A percentile compares a stretch with the other conserved stretches of the same genome.
These are phyloP conservation scores for Ianthella basta DNA, from an alignment of 37 sponge, comb jelly and placozoan species.

Conservation along the genomic window DNA sequence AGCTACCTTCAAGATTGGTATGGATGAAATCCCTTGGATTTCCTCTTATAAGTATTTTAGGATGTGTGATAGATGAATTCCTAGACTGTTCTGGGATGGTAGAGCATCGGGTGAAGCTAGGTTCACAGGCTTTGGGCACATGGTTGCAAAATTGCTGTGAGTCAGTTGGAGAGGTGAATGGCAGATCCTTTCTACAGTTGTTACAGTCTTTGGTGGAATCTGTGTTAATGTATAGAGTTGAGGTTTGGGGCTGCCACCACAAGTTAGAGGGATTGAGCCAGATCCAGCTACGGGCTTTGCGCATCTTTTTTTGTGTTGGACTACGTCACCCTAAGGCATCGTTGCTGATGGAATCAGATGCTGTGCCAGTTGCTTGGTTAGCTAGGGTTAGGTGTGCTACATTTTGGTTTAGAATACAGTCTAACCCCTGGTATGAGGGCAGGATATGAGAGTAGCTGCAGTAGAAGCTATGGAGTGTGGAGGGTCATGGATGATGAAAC, in stretches of 20 bases:
- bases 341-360: slow-evolving; percentile 9
- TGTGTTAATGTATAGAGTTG: background rate
- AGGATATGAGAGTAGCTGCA: slow-evolving; percentile 14
- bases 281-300: slow-evolving; percentile 7
- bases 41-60: slow-evolving; percentile 26
- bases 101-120: slow-evolving; percentile 19
- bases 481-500: slow-evolving; percentile 1
- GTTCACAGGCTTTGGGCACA: slow-evolving; percentile 12
- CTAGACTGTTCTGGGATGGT: slow-evolving; percentile 18
- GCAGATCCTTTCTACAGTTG: background rate
- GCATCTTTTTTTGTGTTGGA: slow-evolving; percentile 15
- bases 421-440: background rate
- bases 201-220: no score
- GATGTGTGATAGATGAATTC: slow-evolving; percentile 24
- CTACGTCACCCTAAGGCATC: slow-evolving; percentile 4
- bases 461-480: slow-evolving; percentile 4
- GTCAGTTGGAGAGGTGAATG: background rate
- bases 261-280: slow-evolving; percentile 9
- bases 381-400: slow-evolving; percentile 2
- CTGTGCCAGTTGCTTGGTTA: slow-evolving; percentile 11
- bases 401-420: background rate
- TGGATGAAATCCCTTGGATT: no score
- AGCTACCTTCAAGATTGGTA: no score
- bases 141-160: background rate
- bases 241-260: slow-evolving; percentile 14